A percentile compares a stretch with the other conserved stretches of the same genome.
Evolutionary conservation across 2,797 vertebrate species (phyloP).

Genomic region (Dendrocincla fuliginosa): DNA sequence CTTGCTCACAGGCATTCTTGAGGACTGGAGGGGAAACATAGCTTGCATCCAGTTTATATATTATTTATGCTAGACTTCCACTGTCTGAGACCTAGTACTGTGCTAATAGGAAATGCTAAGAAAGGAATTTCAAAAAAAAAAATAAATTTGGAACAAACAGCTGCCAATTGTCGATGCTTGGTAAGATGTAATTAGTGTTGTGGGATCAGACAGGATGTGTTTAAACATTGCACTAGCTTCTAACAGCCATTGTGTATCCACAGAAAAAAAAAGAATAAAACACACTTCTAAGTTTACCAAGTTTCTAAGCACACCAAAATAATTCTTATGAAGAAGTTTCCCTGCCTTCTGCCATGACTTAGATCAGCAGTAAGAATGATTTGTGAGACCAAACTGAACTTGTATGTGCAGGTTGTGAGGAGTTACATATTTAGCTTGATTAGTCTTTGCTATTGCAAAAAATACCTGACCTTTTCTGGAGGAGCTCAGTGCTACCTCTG

Average conservation of each 20-base stretch:
- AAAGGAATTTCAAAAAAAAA: neutral
- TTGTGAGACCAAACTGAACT: neutral
- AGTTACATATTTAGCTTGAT: neutral
- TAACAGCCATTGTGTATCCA: neutral
- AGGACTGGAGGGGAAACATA: neutral
- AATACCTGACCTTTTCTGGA: neutral
- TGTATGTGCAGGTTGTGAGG: neutral
- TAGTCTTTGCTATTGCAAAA: neutral
- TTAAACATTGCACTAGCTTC: neutral
- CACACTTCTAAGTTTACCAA: neutral
- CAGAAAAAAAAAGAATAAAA: neutral
- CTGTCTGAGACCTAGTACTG: neutral
- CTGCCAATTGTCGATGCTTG: neutral
- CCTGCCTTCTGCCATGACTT: neutral
- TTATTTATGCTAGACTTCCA: neutral
- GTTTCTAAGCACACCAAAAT: neutral
- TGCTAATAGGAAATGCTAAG: neutral
- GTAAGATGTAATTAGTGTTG: neutral
- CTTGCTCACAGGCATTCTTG: neutral
- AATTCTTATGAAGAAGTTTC: neutral
- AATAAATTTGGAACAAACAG: neutral
- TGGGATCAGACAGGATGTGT: neutral
- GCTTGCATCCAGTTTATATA: neutral
- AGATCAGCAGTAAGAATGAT: neutral
- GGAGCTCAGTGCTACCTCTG: neutral